phyloP scores from a whole-genome alignment of 2,113 vertebrate genomes.

The Ophthalmolycus amberensis region DNA sequence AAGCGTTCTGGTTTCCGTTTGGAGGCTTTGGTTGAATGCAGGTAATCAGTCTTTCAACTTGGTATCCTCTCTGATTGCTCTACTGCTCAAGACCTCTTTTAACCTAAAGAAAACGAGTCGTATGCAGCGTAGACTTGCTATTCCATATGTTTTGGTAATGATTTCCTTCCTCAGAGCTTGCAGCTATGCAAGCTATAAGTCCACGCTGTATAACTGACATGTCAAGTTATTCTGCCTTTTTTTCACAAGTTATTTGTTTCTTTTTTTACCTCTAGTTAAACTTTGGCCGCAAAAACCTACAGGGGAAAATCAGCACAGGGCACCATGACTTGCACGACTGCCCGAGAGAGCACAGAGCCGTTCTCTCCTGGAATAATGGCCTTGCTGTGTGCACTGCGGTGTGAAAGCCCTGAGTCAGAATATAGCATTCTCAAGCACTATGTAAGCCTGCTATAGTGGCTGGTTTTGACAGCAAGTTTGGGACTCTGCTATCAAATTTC shows the following conservation, averaged over 20 bases:
- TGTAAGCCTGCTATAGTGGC: neutral
- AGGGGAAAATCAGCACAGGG: neutral
- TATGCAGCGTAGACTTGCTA: neutral
- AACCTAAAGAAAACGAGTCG: neutral
- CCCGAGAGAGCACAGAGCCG: neutral
- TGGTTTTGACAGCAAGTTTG: neutral
- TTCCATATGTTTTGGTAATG: neutral
- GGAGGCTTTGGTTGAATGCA: neutral
- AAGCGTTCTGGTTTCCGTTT: neutral
- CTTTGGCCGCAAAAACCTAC: neutral
- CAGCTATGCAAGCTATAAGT: neutral
- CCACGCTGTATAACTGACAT: neutral
- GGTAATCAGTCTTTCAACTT: neutral
- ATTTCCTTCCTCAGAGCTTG: neutral
- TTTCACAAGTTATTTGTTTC: neutral
- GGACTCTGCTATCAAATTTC: neutral
- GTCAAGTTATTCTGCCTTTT: neutral
- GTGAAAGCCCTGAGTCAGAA: neutral
- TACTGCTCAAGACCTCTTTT: neutral
- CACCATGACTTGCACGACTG: neutral
- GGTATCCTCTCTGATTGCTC: neutral
- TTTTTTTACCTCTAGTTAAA: neutral
- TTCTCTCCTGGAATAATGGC: neutral
- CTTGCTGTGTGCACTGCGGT: neutral
- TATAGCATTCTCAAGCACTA: neutral